Evolutionary conservation across 2,888 invertebrate species (phyloP).

Genomic region (Parnassius smintheus): DNA sequence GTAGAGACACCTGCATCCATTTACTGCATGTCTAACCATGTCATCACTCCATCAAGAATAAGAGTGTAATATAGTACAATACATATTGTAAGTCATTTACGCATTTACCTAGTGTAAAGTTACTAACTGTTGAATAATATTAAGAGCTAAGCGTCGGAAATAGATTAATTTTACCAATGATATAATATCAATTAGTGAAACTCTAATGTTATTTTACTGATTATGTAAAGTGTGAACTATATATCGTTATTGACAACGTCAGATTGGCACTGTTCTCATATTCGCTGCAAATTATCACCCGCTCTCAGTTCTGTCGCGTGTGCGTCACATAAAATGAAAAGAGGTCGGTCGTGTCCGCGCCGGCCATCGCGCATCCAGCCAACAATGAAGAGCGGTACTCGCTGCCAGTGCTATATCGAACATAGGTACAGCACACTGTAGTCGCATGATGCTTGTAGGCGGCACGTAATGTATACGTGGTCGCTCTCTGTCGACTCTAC

Average conservation of each 20-base stretch:
- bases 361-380: conserved; percentile 57
- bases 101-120: no score
- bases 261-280: conserved; percentile 23
- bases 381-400: conserved; percentile 57
- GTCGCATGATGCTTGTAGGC: conserved; percentile 54
- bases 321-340: conserved; percentile 73
- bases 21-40: no score
- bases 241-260: conserved; percentile 9
- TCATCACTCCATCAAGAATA: no score
- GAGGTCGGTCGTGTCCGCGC: conserved; percentile 69
- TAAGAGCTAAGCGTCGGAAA: no score
- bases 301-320: conserved; percentile 32
- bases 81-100: no score
- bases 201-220: background rate
- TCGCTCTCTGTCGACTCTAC: conserved; percentile 54
- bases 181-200: background rate
- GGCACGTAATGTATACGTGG: conserved; percentile 73
- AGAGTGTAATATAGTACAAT: no score
- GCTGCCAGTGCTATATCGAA: conserved; percentile 62
- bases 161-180: background rate
- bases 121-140: no score
- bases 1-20: no score
- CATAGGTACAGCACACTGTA: conserved; percentile 47
- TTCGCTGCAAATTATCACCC: conserved; percentile 33
- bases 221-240: background rate